Base-by-base conservation (phyloP, 2,113 vertebrate genomes). In the Urocynchramus pylzowi region DNA sequence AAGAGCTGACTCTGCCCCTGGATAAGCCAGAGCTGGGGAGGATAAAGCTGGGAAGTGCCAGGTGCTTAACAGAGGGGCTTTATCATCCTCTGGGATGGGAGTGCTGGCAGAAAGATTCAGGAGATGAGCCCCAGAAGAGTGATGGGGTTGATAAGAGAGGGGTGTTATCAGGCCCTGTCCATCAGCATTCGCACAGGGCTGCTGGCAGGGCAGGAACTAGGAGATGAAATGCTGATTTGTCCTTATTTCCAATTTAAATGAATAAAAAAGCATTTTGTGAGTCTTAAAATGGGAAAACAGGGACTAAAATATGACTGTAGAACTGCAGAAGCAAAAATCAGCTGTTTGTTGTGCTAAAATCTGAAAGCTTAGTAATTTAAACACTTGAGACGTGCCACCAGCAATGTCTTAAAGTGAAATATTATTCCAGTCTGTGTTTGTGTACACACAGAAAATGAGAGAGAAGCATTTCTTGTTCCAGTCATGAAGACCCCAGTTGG, bases 181-280 rank as follows among this genome's bases (percentile, higher is more conserved):
- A 59, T 63, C 49, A 31, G 54, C 90, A 63, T 18, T 49, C 50
- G 17, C 61, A 39, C 42, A 16, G 57, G 70, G 74, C 87, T 77
- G 59, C 53, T 59, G 74, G 18, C 59, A 64, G 68, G 37, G 61
- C 57, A 90, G 65, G 50, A 70, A 22, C 78, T 10, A 2, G 2
- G 24, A 45, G 87, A 64, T 1, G n/a, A 88, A 75, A 67, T 9
- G 37, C 73, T 50, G 50, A 59, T 80, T 90, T 70, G 76, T n/a
- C 91, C 42, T 64, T 68, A 47, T 60, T 95, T 92, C n/a, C 63
- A 83, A 95, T 92, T 64, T 68, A 85, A 93, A 69, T 59, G 45
- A 88, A 60, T 56, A 81, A 87, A 83, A 21, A 39, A 47, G 45
- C 26, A 22, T 28, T 59, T 60, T 90, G 57, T 59, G 15, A 56